phyloP scores from a whole-genome alignment of 2,113 vertebrate genomes.

The Phyllostomus hastatus region DNA sequence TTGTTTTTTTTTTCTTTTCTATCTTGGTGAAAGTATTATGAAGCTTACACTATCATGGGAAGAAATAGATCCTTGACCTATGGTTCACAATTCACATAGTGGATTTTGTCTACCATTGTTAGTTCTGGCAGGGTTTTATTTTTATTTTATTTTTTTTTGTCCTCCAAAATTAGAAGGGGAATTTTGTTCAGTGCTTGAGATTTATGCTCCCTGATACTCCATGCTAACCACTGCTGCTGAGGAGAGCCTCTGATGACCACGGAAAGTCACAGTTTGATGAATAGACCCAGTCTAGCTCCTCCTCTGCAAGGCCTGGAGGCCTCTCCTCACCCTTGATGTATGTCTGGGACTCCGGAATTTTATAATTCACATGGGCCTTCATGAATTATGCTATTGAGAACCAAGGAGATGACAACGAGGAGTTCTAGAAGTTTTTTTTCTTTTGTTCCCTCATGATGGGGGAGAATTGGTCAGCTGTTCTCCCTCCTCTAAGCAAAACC shows the following conservation, averaged over 20 bases:
- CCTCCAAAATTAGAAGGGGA: background rate
- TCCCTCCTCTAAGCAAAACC: background rate
- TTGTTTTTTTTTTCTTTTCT: background rate
- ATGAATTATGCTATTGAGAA: background rate
- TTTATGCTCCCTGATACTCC: background rate
- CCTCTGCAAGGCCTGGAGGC: background rate
- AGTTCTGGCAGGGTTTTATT: background rate
- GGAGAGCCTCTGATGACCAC: background rate
- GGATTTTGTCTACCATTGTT: background rate
- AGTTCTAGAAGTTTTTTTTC: background rate
- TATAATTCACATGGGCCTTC: background rate
- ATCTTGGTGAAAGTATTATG: background rate
- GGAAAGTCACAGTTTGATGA: background rate
- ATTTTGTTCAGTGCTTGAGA: background rate
- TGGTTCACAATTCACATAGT: background rate
- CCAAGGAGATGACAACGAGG: background rate
- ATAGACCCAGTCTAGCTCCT: background rate
- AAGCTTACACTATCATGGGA: background rate
- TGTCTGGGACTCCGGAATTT: background rate
- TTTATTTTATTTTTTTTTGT: background rate
- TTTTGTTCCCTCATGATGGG: background rate
- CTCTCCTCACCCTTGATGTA: background rate
- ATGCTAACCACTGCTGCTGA: background rate
- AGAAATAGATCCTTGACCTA: background rate
- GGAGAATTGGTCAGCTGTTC: background rate